Base-by-base conservation (phyloP, 2,797 vertebrate species). In the Syngnathus acus region DNA sequence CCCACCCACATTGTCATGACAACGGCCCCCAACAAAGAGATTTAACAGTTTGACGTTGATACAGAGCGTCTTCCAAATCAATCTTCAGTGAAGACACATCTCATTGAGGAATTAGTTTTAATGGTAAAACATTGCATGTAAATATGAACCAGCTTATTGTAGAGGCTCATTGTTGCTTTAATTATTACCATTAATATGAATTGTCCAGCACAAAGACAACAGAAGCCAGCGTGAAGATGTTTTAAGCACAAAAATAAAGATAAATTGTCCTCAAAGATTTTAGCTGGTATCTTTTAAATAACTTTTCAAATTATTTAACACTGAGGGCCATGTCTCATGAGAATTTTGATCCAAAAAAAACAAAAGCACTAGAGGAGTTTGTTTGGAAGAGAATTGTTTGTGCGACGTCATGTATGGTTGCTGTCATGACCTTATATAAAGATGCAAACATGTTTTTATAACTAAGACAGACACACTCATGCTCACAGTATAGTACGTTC, bases 401-500 rank as follows among this genome's bases (percentile, higher is more conserved):
- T 1, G 13, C 16, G 45, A 47, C 45, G 14, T 16, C 45, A 47
- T 16, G 14, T 4, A 5, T 47, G 45, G 45, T 14, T 16, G 43
- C 13, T 47, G 45, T 47, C 45, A 47, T 47, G 45, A 47, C 45
- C 14, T 47, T 47, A 47, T 47, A 7, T 5, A 14, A 32, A 8
- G 54, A 14, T 60, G 51, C 57, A 59, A 62, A 64, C 69, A 65
- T 57, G 54, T 54, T 72, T 67, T 69, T 62, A 59, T 32, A 1
- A 14, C 67, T 65, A 26, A 26, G 1, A 26, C 26, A 26, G 26
- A 26, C 26, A 26, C 26, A 32, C 26, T 32, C 26, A 68, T 68
- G 21, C 77, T 79, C 65, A 65, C 75, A 72, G 66, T 85, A 85
- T 81, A 82, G 77, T 87, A 84, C 81, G 88, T 90, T 78, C 87